phyloP scores from a whole-genome alignment of 2,113 vertebrate species.

The Coregonus clupeaformis region DNA sequence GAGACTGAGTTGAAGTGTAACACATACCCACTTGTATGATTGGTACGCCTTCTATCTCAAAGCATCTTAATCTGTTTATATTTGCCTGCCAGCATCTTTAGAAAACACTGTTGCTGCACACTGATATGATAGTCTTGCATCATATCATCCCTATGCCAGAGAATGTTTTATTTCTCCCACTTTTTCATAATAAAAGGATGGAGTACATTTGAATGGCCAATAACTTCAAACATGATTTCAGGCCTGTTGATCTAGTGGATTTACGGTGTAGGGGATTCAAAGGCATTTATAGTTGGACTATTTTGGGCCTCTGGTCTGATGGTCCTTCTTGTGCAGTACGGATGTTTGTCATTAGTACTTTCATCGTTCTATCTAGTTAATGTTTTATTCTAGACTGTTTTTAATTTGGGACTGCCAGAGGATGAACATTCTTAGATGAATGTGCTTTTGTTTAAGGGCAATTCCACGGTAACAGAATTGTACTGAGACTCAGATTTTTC shows the following conservation, averaged over 20 bases:
- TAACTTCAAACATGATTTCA: not conserved
- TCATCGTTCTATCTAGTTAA: not conserved
- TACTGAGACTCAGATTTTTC: not conserved
- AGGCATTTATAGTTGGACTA: not conserved
- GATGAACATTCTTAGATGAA: not conserved
- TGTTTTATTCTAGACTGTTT: constrained; percentile 1
- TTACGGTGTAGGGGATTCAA: not conserved
- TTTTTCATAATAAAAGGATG: not conserved
- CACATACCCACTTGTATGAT: not conserved
- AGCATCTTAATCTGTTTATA: not conserved
- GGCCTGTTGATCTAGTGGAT: not conserved
- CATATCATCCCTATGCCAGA: not conserved
- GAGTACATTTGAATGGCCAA: not conserved
- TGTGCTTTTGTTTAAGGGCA: not conserved
- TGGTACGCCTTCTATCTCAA: not conserved
- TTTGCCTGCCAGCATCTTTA: not conserved
- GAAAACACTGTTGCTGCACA: not conserved
- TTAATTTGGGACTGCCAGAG: not conserved
- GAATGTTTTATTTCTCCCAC: not conserved
- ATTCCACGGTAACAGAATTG: not conserved
- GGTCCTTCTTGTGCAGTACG: not conserved
- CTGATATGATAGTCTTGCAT: not conserved
- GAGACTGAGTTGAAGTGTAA: not conserved
- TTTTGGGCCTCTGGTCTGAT: no score
- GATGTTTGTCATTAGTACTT: not conserved